Conservation (phyloP, 2,888 invertebrate species). For the Drosophila hamatofila region DNA sequence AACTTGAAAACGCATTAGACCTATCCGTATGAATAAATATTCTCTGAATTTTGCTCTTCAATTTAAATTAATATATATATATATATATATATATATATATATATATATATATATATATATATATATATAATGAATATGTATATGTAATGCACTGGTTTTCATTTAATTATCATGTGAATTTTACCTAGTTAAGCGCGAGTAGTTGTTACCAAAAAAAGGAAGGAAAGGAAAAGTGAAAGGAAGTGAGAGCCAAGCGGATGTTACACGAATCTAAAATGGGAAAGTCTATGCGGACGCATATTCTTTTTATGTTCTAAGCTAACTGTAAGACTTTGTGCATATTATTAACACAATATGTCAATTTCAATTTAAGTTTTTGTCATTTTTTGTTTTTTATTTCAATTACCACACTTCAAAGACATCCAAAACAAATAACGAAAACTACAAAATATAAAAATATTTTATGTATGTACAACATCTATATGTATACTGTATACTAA, state of each 20-base stretch:
- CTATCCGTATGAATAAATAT: slow-evolving; percentile 44
- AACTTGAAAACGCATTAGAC: slow-evolving; percentile 38
- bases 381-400: slow-evolving; percentile 33
- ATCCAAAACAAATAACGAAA: slow-evolving; percentile 31
- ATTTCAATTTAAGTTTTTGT: slow-evolving; percentile 54
- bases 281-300: slow-evolving; percentile 36
- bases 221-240: background rate
- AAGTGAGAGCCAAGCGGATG: slow-evolving; percentile 29
- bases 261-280: slow-evolving; percentile 30
- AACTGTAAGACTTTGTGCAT: slow-evolving; percentile 68
- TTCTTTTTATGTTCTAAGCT: slow-evolving; percentile 61
- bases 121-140: slow-evolving; percentile 10
- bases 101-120: slow-evolving; percentile 10
- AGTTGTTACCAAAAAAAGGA: slow-evolving; percentile 53
- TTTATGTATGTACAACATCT: slow-evolving; percentile 70
- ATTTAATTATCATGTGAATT: slow-evolving; percentile 50
- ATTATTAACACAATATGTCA: slow-evolving; percentile 42
- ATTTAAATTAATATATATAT: slow-evolving; percentile 11
- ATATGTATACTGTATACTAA: slow-evolving; percentile 70
- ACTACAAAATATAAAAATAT: slow-evolving; percentile 45
- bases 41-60: slow-evolving; percentile 60
- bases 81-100: slow-evolving; percentile 5
- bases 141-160: slow-evolving; percentile 28
- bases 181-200: slow-evolving; percentile 66
- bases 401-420: slow-evolving; percentile 30